Conservation (phyloP, 2,888 invertebrate species). For the Ectemnius lituratus region DNA sequence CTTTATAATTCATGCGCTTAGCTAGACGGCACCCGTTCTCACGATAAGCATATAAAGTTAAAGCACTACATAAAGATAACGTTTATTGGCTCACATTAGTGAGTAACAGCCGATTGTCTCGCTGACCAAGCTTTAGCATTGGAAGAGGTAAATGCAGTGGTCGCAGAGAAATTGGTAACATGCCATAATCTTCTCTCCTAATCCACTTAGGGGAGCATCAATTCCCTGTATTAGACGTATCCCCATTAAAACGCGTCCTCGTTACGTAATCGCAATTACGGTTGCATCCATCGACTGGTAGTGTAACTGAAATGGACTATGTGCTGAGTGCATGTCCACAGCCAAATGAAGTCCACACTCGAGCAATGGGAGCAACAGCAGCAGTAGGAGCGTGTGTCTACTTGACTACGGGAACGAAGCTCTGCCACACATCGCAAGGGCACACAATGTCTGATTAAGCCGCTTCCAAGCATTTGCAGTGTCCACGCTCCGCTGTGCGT, state of each 20-base stretch:
- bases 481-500: constrained; percentile 60
- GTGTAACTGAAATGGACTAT: constrained; percentile 39
- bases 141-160: no score
- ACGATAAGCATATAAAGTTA: no score
- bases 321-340: constrained; percentile 40
- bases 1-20: no score
- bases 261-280: constrained; percentile 48
- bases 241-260: constrained; percentile 35
- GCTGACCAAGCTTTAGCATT: no score
- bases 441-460: constrained; percentile 73
- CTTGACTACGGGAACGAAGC: constrained; percentile 31
- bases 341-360: constrained; percentile 47
- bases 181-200: no score
- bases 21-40: no score
- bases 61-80: no score
- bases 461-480: constrained; percentile 71
- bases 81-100: no score
- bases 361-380: neutral
- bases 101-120: no score
- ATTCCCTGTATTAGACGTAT: constrained; percentile 3
- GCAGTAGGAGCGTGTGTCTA: constrained; percentile 38
- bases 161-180: no score
- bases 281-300: constrained; percentile 23
- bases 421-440: constrained; percentile 44
- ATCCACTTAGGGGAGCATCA: neutral